phyloP scores from a whole-genome alignment of 2,113 vertebrate genomes.

The Sinocyclocheilus rhinocerous region DNA sequence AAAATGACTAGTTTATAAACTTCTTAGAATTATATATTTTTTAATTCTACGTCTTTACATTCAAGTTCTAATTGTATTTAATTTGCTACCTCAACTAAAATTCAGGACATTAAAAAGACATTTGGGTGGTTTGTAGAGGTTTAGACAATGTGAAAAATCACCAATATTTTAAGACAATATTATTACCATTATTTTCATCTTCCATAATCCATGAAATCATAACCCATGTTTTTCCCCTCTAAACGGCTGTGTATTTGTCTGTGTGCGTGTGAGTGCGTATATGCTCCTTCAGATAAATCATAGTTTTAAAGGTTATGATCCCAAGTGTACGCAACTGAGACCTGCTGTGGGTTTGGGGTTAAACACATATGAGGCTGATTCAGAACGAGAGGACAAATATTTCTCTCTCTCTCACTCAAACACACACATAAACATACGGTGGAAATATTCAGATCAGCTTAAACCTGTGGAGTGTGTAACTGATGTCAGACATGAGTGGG shows the following conservation, averaged over 20 bases:
- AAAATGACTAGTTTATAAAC: not conserved
- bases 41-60: not conserved
- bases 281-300: conserved; percentile 28
- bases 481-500: conserved; percentile 31
- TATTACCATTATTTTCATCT: not conserved
- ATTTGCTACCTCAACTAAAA: not conserved
- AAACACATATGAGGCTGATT: conserved; percentile 70
- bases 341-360: conserved; percentile 56
- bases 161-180: not conserved
- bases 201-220: not conserved
- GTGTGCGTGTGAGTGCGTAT: not conserved
- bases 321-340: conserved; percentile 51
- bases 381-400: conserved; percentile 72
- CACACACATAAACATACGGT: conserved; percentile 52
- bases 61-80: not conserved
- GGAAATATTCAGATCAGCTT: conserved; percentile 69
- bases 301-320: conserved; percentile 47
- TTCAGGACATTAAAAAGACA: not conserved
- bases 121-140: not conserved
- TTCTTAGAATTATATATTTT: not conserved
- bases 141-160: not conserved
- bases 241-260: not conserved
- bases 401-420: conserved; percentile 12
- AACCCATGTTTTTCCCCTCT: conserved; percentile 9
- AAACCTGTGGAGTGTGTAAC: conserved; percentile 23